These are phyloP conservation scores for Serranochromis macrocephalus DNA, from an alignment of 2,113 vertebrate species.

Conservation along the genomic window DNA sequence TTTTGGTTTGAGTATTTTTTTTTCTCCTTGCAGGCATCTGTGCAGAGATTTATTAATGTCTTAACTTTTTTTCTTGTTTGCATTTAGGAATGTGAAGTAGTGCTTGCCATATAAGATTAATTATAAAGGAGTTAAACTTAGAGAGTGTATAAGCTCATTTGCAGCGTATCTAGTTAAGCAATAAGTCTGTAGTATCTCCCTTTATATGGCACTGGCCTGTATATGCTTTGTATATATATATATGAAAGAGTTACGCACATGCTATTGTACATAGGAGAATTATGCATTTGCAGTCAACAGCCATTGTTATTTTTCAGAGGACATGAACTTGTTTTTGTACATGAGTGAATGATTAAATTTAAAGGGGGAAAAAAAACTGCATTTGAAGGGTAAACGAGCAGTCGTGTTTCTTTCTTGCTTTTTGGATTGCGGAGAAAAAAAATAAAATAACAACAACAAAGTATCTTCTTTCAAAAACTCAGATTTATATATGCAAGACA, in stretches of 20 bases:
- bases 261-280: conserved; percentile 60
- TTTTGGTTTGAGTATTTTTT: background rate
- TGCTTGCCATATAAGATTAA: conserved; percentile 55
- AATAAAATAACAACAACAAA: background rate
- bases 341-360: conserved; percentile 68
- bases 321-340: conserved; percentile 73
- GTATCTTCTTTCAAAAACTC: conserved; percentile 14
- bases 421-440: background rate
- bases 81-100: conserved; percentile 59
- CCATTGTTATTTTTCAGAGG: conserved; percentile 75
- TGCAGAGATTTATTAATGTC: conserved; percentile 41
- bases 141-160: conserved; percentile 55
- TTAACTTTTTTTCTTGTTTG: conserved; percentile 36
- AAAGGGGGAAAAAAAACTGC: conserved; percentile 2
- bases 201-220: conserved; percentile 68
- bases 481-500: conserved; percentile 45
- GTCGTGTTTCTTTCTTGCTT: background rate
- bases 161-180: conserved; percentile 75
- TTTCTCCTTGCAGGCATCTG: conserved; percentile 24
- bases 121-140: conserved; percentile 46
- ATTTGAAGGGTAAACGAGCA: conserved; percentile 1
- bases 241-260: conserved; percentile 47
- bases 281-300: conserved; percentile 68
- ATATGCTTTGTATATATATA: conserved; percentile 67
- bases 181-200: conserved; percentile 73